Percentiles rank a stretch among this genome's conserved stretches.
Evolutionary conservation across 2,113 vertebrate species (phyloP).

Genomic region (Motacilla alba): DNA sequence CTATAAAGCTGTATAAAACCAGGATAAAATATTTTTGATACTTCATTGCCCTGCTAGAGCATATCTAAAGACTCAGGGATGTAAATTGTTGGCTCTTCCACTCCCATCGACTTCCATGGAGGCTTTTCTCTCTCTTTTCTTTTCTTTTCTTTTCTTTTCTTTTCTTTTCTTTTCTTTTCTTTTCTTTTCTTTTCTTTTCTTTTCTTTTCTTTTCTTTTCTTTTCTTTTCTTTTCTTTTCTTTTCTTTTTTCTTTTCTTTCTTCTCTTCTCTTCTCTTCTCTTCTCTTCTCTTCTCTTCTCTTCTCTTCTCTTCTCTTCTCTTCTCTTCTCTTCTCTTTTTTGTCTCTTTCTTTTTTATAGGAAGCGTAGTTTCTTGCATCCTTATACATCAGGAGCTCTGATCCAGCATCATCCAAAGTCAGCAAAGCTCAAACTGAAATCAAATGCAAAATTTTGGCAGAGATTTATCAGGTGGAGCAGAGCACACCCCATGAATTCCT

Average conservation of each 20-base stretch:
- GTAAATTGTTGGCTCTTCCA: background rate
- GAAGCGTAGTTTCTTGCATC: background rate
- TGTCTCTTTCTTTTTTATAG: background rate
- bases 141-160: accelerated
- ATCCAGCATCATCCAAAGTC: background rate
- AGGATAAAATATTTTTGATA: background rate
- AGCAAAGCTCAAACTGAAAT: background rate
- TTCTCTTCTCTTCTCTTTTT: too few relatives aligned
- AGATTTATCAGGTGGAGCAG: background rate
- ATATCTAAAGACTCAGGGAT: background rate
- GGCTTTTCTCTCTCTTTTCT: accelerated
- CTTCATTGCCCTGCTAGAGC: background rate
- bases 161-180: accelerated
- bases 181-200: accelerated
- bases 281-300: accelerated
- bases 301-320: accelerated
- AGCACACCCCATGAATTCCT: background rate
- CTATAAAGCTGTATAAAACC: background rate
- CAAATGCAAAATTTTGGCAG: background rate
- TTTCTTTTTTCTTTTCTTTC: accelerated
- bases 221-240: accelerated
- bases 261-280: accelerated
- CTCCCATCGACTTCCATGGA: background rate
- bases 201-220: too few relatives aligned
- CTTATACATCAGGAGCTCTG: background rate